Base-by-base conservation (phyloP, 2,113 vertebrate species). In the Zosterops lateralis region DNA sequence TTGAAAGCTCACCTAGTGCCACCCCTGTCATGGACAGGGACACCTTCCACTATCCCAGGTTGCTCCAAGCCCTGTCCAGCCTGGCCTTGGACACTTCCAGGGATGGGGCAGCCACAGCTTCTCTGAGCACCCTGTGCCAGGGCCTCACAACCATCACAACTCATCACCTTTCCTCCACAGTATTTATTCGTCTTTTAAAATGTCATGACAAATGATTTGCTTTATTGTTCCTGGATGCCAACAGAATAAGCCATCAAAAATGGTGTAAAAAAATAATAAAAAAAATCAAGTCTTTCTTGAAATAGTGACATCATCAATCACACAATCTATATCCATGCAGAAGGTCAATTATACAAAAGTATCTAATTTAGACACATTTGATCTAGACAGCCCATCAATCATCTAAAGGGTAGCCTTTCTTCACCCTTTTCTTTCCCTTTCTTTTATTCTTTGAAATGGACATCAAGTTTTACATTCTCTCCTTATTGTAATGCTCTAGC, bases 331-430 rank as follows among this genome's bases (percentile, higher is more conserved):
- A 98, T 97, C 97, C 97, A 97, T 95, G 98, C 84, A 97, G 97
- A 98, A 98, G 97, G 98, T 98, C 97, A 98, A 98, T 98, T 98
- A 98, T 97, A 97, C 96, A 98, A 98, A 98, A 97, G 92, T 95
- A 97, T 97, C 96, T 97, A 97, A 98, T 98, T 98, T 93, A 96
- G 96, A 96, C 89, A 94, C 91, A 98, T 96, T 95, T 97, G 95
- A 97, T 98, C 96, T 94, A 95, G 89, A 92, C 94, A 98, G 94
- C 77, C 97, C 97, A 97, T 97, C 98, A 98, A 95, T 96, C 97
- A 97, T 95, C 83, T 90, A 98, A 98, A 98, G 97, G 97, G 97
- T 90, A 98, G 97, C 96, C 97, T 97, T 95, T 97, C 94, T 78
- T 88, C 38, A 12, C 38, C 26, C 58, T 87, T 81, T 78, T 44